Evolutionary conservation across 2,113 vertebrate species (phyloP).

Genomic region (Esox niger): DNA sequence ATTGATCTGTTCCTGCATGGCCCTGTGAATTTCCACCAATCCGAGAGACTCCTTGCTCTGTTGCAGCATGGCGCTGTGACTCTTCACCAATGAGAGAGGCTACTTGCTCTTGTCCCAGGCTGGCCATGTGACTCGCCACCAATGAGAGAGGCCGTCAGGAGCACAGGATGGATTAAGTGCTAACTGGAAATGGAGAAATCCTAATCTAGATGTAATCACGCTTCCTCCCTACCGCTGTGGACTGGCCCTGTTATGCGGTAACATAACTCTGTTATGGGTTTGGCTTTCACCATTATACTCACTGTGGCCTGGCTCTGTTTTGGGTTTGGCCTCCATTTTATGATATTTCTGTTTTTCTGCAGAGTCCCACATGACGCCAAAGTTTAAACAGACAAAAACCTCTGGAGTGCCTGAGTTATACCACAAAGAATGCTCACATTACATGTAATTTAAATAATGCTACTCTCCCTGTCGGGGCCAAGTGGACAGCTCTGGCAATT

Average conservation of each 20-base stretch:
- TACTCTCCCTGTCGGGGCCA: conserved; percentile 18
- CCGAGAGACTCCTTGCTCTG: too few species aligned
- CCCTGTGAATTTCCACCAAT: too few species aligned
- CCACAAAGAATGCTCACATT: conserved; percentile 38
- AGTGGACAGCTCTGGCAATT: too few species aligned
- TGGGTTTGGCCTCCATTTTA: too few species aligned
- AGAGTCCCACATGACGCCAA: conserved; percentile 25
- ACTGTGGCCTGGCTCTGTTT: too few species aligned
- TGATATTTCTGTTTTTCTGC: conserved; percentile 6
- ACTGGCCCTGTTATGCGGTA: not conserved
- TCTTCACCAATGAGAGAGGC: too few species aligned
- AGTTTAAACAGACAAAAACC: conserved; percentile 38
- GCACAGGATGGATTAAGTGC: not conserved
- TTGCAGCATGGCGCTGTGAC: too few species aligned
- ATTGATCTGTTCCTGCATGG: too few species aligned
- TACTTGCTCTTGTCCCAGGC: too few species aligned
- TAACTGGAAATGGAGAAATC: not conserved
- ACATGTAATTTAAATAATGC: conserved; percentile 28
- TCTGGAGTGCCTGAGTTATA: conserved; percentile 20
- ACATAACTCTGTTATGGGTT: too few species aligned
- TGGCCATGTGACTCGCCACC: too few species aligned
- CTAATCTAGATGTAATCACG: not conserved
- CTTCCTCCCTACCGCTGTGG: not conserved
- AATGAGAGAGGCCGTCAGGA: too few species aligned
- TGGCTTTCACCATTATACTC: conserved; percentile 1